Evolutionary conservation across 2,797 vertebrate genomes (phyloP).

Genomic region (Protonibea diacanthus): DNA sequence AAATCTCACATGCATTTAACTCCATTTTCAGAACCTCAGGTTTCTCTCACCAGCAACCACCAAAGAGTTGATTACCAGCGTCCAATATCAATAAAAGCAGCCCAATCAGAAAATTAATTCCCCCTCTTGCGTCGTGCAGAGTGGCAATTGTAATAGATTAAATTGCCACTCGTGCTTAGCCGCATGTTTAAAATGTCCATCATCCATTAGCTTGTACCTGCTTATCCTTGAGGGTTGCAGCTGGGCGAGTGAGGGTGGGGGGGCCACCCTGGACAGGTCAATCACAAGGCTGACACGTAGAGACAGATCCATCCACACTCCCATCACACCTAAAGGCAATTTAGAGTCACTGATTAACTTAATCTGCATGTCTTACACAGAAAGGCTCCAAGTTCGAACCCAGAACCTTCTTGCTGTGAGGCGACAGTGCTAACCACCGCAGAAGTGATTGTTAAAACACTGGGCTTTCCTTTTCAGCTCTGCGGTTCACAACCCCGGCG

Average conservation of each 20-base stretch:
- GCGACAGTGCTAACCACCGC: background rate
- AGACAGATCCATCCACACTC: too few relatives aligned
- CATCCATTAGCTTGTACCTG: constrained; percentile 14
- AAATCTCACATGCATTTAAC: constrained; percentile 22
- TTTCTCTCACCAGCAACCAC: constrained; percentile 1
- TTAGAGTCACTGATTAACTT: background rate
- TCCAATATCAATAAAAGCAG: constrained; percentile 62
- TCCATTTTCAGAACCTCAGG: constrained; percentile 31
- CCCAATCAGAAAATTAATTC: constrained; percentile 53
- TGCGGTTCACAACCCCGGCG: constrained; percentile 35
- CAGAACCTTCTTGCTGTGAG: background rate
- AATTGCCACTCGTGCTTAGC: constrained; percentile 45
- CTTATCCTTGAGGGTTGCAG: background rate
- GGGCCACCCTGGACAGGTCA: background rate
- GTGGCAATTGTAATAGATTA: constrained; percentile 54
- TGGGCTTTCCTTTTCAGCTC: constrained; percentile 38
- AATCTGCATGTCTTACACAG: background rate
- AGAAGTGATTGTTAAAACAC: constrained; percentile 43
- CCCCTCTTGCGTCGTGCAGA: constrained; percentile 36
- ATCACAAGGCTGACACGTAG: background rate
- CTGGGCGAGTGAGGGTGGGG: background rate
- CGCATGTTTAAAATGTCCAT: constrained; percentile 48
- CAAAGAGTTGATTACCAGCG: constrained; percentile 55
- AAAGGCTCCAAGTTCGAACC: background rate
- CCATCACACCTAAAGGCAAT: background rate